A percentile compares a stretch with the other conserved stretches of the same genome.
Conservation (phyloP, 2,888 invertebrate species). For the Cosmopolites sordidus region DNA sequence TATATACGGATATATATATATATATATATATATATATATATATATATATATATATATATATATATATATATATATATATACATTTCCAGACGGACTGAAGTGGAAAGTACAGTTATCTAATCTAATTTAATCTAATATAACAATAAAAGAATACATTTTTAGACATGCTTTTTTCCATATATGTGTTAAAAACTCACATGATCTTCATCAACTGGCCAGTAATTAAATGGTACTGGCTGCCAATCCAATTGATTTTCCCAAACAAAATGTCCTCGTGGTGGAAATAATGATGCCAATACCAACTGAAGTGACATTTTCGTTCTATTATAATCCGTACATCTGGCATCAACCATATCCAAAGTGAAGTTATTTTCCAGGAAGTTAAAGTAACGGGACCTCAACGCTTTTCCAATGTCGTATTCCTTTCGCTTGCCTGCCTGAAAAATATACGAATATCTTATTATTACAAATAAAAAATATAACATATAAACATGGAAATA, state of each 20-base stretch:
- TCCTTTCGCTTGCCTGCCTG: constrained; percentile 41
- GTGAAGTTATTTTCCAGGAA: constrained; percentile 57
- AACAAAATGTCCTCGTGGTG: constrained; percentile 53
- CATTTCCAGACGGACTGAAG: no score
- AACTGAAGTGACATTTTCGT: constrained; percentile 68
- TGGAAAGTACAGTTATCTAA: no score
- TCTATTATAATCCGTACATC: constrained; percentile 66
- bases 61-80: no score
- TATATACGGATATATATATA: no score
- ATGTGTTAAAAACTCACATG: constrained; percentile 30
- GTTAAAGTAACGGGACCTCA: constrained; percentile 59
- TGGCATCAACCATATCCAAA: constrained; percentile 55
- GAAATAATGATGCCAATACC: constrained; percentile 65
- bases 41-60: no score
- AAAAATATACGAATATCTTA: constrained; percentile 7
- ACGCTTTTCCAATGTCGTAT: constrained; percentile 60
- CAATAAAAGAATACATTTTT: no score
- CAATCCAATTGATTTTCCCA: constrained; percentile 50
- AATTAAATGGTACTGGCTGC: constrained; percentile 40
- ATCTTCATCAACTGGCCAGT: constrained; percentile 31
- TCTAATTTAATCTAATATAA: no score
- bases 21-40: no score
- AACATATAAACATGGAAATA: no score
- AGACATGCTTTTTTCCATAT: neutral
- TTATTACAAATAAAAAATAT: neutral